Conservation (phyloP, 35 echinoderm and acorn worm genomes). For the Ophioderma brevispina region DNA sequence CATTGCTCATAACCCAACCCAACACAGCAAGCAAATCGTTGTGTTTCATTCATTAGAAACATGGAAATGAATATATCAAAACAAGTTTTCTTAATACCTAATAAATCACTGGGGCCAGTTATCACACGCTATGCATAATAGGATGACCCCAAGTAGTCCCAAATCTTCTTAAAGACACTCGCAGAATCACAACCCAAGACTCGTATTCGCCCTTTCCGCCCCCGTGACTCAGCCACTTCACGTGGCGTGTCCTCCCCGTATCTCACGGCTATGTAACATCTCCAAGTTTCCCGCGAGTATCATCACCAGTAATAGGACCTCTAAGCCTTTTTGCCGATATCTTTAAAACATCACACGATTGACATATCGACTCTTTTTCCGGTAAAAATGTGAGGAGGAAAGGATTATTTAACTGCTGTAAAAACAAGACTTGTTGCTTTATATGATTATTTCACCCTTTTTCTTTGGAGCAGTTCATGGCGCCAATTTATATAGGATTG, state of each 20-base stretch:
- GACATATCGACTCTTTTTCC: not conserved
- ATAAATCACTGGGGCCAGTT: too few relatives aligned
- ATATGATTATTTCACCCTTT: slow-evolving; percentile 8
- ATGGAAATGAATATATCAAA: too few relatives aligned
- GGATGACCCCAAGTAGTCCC: not conserved
- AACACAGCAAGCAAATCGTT: too few relatives aligned
- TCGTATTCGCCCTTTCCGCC: not conserved
- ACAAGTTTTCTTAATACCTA: too few relatives aligned
- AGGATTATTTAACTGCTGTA: too few relatives aligned
- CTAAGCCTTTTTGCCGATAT: not conserved
- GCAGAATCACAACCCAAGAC: not conserved
- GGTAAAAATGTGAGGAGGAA: not conserved
- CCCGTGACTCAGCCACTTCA: not conserved
- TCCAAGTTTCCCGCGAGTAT: not conserved
- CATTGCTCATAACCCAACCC: too few relatives aligned
- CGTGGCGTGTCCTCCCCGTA: not conserved
- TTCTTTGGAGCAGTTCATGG: not conserved
- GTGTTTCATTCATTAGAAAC: too few relatives aligned
- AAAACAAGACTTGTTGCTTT: too few relatives aligned
- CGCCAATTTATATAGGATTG: too few relatives aligned
- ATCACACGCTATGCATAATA: not conserved
- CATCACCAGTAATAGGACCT: not conserved
- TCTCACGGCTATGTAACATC: not conserved
- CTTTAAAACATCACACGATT: not conserved
- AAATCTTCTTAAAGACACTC: not conserved